A percentile compares a stretch with the other conserved stretches of the same genome.
Evolutionary conservation across 2,888 invertebrate species (phyloP).

Genomic region (Blastobasis adustella): DNA sequence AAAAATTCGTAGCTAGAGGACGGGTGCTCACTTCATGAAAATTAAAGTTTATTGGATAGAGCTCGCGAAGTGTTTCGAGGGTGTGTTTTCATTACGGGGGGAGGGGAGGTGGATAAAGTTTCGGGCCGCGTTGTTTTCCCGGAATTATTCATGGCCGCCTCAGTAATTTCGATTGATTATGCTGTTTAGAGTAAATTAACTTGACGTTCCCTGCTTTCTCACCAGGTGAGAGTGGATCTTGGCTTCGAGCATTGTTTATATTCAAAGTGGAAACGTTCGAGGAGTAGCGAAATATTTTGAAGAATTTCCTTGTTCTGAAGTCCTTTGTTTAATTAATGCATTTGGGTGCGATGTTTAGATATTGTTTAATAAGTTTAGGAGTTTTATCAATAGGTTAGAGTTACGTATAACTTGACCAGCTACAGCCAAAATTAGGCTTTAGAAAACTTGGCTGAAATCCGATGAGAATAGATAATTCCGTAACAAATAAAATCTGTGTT

Average conservation of each 20-base stretch:
- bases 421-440: too few species aligned
- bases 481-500: too few species aligned
- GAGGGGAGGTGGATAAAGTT: constrained; percentile 29
- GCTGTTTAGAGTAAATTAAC: constrained; percentile 48
- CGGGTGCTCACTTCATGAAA: constrained; percentile 29
- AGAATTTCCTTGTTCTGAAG: not conserved
- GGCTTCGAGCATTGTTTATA: not conserved
- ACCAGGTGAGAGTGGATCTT: not conserved
- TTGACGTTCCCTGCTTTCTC: constrained; percentile 8
- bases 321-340: not conserved
- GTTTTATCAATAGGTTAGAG: too few species aligned
- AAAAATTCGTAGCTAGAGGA: too few species aligned
- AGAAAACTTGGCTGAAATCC: too few species aligned
- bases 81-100: constrained; percentile 25
- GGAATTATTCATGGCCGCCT: constrained; percentile 57
- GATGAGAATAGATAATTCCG: too few species aligned
- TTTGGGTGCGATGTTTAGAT: not conserved
- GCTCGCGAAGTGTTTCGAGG: constrained; percentile 35
- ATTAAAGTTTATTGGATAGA: constrained; percentile 45
- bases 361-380: not conserved
- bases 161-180: constrained; percentile 52
- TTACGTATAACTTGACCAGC: too few species aligned
- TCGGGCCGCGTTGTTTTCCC: constrained; percentile 28
- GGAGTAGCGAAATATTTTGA: not conserved
- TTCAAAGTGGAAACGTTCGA: not conserved